Evolutionary conservation across 2,888 invertebrate species (phyloP).

Genomic region (Athalia cordata): DNA sequence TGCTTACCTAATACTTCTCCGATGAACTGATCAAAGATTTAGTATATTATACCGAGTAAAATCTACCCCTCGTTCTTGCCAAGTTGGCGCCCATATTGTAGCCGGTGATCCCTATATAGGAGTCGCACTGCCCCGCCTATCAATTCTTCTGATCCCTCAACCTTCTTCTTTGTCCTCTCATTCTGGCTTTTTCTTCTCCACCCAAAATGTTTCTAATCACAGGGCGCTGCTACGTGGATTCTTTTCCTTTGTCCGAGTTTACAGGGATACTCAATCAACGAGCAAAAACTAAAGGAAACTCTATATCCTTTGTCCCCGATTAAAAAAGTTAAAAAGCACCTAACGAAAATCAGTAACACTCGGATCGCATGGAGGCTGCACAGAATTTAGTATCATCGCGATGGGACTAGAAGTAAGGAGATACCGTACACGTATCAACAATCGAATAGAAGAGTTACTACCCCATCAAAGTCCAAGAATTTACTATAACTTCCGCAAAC

Average conservation of each 20-base stretch:
- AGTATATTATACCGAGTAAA: not conserved
- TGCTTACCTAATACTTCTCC: too few relatives aligned
- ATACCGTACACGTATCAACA: too few relatives aligned
- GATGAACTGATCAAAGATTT: too few relatives aligned
- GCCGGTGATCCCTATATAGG: constrained; percentile 21
- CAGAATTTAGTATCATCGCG: too few relatives aligned
- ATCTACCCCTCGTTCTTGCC: constrained; percentile 7
- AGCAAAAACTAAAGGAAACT: constrained; percentile 9
- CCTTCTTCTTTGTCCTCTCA: constrained; percentile 43
- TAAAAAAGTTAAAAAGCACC: not conserved
- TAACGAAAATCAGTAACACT: not conserved
- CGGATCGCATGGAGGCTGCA: not conserved
- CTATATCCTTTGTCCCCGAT: constrained; percentile 14
- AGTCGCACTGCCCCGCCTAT: constrained; percentile 54
- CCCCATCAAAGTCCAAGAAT: too few relatives aligned
- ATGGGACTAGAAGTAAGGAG: too few relatives aligned
- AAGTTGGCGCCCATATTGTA: constrained; percentile 16
- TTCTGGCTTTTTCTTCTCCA: constrained; percentile 51
- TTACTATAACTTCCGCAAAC: too few relatives aligned
- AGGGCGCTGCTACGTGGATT: constrained; percentile 55
- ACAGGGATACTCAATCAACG: constrained; percentile 41
- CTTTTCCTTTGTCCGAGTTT: constrained; percentile 46
- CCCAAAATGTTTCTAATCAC: constrained; percentile 60
- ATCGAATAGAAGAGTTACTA: too few relatives aligned
- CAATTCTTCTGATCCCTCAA: constrained; percentile 53